phyloP scores from a whole-genome alignment of 2,113 vertebrate species.

The Amblyopsis rosae region DNA sequence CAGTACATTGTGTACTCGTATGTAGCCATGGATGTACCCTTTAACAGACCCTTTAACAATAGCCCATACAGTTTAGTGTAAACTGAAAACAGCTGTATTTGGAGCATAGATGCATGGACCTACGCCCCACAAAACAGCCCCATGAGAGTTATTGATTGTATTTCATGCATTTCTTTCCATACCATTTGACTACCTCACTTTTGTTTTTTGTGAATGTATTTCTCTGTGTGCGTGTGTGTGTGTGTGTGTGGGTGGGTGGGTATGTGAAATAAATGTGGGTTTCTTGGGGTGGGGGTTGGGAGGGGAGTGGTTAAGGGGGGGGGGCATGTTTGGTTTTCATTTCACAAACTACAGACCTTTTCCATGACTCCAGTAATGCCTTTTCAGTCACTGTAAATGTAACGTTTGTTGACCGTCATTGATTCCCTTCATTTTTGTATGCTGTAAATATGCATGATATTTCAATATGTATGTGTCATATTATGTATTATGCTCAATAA shows the following conservation, averaged over 20 bases:
- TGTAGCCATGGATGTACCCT: neutral
- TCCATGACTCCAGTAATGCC: slow-evolving; percentile 4
- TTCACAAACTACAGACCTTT: slow-evolving; percentile 4
- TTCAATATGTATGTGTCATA: slow-evolving; percentile 33
- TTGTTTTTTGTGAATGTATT: slow-evolving; percentile 55
- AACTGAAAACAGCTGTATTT: slow-evolving; percentile 31
- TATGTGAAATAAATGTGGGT: slow-evolving; percentile 9
- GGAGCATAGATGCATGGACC: slow-evolving; percentile 24
- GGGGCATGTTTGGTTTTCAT: slow-evolving; percentile 1
- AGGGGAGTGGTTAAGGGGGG: neutral
- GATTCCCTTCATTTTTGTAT: slow-evolving; percentile 35
- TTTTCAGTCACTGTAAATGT: slow-evolving; percentile 38
- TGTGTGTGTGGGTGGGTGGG: slow-evolving; percentile 49
- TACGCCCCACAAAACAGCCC: slow-evolving; percentile 1
- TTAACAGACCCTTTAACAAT: neutral
- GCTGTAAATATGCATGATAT: slow-evolving; percentile 74
- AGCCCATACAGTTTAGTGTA: slow-evolving; percentile 9
- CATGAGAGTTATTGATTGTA: slow-evolving; percentile 70
- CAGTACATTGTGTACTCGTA: neutral
- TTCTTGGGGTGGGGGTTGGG: slow-evolving; percentile 10
- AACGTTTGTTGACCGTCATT: neutral
- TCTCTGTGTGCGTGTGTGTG: slow-evolving; percentile 49
- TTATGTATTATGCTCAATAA: slow-evolving; percentile 68
- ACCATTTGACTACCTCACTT: slow-evolving; percentile 90
- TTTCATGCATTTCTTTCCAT: slow-evolving; percentile 65